Percentiles rank a stretch among this genome's conserved stretches.
Evolutionary conservation across 2,797 vertebrate genomes (phyloP).

Genomic region (Chelmon rostratus): DNA sequence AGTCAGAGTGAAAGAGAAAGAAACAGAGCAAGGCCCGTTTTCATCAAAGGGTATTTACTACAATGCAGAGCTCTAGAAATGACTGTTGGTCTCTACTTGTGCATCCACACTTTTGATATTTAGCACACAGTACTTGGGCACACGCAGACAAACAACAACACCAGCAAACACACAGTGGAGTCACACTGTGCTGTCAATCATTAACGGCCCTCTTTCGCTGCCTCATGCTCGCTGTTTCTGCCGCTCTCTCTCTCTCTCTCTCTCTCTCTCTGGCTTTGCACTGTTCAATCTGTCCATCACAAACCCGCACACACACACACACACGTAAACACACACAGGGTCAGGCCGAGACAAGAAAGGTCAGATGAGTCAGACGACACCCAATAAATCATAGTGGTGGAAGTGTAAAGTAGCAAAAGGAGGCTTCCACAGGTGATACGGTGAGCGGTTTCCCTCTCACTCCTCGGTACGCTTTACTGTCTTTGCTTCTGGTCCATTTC

Average conservation of each 20-base stretch:
- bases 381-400: constrained; percentile 31
- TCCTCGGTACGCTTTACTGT: not conserved
- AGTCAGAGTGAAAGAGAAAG: constrained; percentile 73
- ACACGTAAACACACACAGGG: constrained; percentile 27
- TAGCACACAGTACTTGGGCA: constrained; percentile 23
- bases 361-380: constrained; percentile 69
- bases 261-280: constrained; percentile 41
- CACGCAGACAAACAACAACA: constrained; percentile 35
- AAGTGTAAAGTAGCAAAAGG: constrained; percentile 22
- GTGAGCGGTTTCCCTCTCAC: not conserved
- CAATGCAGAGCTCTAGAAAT: constrained; percentile 68
- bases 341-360: constrained; percentile 64
- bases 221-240: constrained; percentile 37
- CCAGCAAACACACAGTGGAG: constrained; percentile 34
- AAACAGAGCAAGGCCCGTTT: constrained; percentile 33
- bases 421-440: constrained; percentile 27
- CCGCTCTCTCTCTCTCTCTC: not conserved
- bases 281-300: constrained; percentile 47
- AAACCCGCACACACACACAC: constrained; percentile 16
- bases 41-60: constrained; percentile 67
- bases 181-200: constrained; percentile 56
- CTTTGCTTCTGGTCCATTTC: not conserved
- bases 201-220: constrained; percentile 36
- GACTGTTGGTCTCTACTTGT: constrained; percentile 61
- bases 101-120: constrained; percentile 54